Percentiles rank a stretch among this genome's conserved stretches.
phyloP scores from a whole-genome alignment of 92 coral and sea anemone species.

The Porites cylindrica region DNA sequence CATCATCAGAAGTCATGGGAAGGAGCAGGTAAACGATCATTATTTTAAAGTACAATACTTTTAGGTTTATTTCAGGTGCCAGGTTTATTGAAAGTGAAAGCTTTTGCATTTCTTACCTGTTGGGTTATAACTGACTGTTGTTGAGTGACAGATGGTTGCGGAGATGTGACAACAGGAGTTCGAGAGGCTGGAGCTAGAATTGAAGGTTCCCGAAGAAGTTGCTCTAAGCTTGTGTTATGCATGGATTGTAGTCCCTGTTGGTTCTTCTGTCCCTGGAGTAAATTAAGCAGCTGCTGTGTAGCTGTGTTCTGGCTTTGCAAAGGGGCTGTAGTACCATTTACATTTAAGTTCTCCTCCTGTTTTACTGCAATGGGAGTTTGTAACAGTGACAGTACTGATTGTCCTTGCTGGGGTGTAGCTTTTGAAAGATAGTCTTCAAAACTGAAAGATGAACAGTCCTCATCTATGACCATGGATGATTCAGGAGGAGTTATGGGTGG shows the following conservation, averaged over 20 bases:
- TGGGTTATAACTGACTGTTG: slow-evolving; percentile 27
- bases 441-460: slow-evolving; percentile 53
- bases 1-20: too few species aligned
- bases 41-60: too few species aligned
- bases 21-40: too few species aligned
- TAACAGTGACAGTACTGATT: slow-evolving; percentile 29
- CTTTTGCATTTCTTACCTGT: slow-evolving; percentile 11
- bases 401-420: slow-evolving; percentile 23
- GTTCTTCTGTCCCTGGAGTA: slow-evolving; percentile 47
- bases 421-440: slow-evolving; percentile 29
- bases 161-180: slow-evolving; percentile 39
- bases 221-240: slow-evolving; percentile 33
- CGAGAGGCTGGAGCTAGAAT: slow-evolving; percentile 46
- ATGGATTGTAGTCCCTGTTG: slow-evolving; percentile 22
- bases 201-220: slow-evolving; percentile 48
- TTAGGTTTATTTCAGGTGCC: too few species aligned
- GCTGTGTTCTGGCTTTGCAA: slow-evolving; percentile 2
- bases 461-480: slow-evolving; percentile 66
- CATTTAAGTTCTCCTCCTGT: slow-evolving; percentile 36
- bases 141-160: slow-evolving; percentile 9
- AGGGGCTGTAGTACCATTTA: background rate
- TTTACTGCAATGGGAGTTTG: slow-evolving; percentile 31
- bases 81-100: too few species aligned
- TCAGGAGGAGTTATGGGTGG: slow-evolving; percentile 91
- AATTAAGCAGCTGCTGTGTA: slow-evolving; percentile 21